Conservation (phyloP, 2,888 invertebrate genomes). For the Erebia ligea region DNA sequence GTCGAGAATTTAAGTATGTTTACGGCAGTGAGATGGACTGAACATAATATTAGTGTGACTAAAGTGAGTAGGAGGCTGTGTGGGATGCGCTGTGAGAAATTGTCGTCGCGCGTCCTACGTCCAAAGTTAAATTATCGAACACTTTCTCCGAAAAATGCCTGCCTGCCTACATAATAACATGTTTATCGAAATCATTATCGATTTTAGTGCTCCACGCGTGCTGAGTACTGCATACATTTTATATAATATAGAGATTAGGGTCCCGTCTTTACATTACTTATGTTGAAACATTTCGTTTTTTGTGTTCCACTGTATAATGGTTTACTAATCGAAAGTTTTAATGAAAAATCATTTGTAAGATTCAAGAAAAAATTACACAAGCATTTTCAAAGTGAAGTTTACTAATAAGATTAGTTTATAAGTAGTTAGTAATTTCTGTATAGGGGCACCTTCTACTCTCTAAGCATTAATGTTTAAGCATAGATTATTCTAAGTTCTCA, state of each 20-base stretch:
- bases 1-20: neutral
- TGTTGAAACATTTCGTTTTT: neutral
- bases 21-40: neutral
- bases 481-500: too few species aligned
- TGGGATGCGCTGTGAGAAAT: conserved; percentile 49
- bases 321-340: too few species aligned
- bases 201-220: neutral
- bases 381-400: too few species aligned
- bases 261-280: neutral
- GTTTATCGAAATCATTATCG: conserved; percentile 32
- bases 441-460: too few species aligned
- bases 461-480: too few species aligned
- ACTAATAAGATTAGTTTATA: too few species aligned
- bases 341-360: too few species aligned
- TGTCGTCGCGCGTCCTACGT: conserved; percentile 48
- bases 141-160: conserved; percentile 58
- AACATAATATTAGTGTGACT: conserved; percentile 1
- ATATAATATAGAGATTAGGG: neutral
- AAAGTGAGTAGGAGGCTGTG: conserved; percentile 52
- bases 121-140: conserved; percentile 42
- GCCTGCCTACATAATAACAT: conserved; percentile 50
- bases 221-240: neutral
- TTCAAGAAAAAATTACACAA: too few species aligned
- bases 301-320: too few species aligned
- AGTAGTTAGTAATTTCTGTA: too few species aligned